Percentiles rank a stretch among this genome's conserved stretches.
These are phyloP conservation scores for Sialia sialis DNA, from an alignment of 2,113 vertebrate species.

Conservation along the genomic window DNA sequence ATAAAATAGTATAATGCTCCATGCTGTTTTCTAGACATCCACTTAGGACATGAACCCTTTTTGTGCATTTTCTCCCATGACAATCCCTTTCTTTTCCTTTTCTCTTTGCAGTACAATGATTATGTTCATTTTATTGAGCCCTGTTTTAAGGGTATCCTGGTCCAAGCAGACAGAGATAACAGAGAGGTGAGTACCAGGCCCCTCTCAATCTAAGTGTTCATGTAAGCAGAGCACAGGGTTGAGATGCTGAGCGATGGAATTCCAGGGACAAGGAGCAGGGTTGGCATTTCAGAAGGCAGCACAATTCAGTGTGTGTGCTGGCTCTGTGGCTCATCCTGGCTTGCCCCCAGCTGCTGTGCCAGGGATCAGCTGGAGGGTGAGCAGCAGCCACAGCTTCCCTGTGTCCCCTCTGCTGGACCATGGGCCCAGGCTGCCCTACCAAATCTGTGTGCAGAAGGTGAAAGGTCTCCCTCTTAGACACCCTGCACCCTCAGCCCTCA, in stretches of 20 bases:
- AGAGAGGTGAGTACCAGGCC: constrained; percentile 82
- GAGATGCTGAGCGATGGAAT: neutral
- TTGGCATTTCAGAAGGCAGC: neutral
- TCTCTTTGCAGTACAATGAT: constrained; percentile 85
- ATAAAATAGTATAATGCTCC: neutral
- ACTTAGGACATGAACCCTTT: neutral
- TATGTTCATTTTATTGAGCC: constrained; percentile 92
- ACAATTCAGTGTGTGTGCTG: neutral
- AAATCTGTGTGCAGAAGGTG: neutral
- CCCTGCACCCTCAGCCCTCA: neutral
- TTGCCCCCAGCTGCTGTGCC: neutral
- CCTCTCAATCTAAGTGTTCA: neutral
- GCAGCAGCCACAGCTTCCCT: neutral
- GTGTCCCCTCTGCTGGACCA: neutral
- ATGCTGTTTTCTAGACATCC: neutral
- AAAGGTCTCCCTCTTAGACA: neutral
- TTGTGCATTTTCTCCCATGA: neutral
- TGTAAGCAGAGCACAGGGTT: neutral
- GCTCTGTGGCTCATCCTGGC: neutral
- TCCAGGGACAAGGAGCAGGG: neutral
- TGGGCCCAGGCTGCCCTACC: rapidly evolving
- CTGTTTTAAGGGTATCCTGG: constrained; percentile 92
- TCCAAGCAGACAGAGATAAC: constrained; percentile 94
- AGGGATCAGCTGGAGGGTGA: neutral
- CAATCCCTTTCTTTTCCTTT: neutral